Base-by-base conservation (phyloP, 2,888 invertebrate genomes). In the Cryptus armator region DNA sequence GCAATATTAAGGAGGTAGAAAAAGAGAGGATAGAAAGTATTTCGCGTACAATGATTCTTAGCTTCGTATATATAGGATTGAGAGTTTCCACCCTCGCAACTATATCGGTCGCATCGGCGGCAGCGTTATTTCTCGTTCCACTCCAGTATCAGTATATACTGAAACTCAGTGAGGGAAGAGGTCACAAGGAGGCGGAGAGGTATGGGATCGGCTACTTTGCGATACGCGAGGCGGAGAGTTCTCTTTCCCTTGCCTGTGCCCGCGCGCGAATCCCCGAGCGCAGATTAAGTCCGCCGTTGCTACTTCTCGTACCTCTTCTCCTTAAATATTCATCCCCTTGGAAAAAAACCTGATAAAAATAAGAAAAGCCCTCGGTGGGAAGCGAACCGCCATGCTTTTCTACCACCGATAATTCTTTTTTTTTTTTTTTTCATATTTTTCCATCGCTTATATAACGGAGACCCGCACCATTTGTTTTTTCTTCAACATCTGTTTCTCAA, bases 251-350 rank as follows among this genome's bases (percentile, higher is more conserved):
- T 64, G 59, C 51, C 67, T 64, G 53, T 81, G 72, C 89, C 90
- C 90, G 89, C 88, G 89, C 90, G 89, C 80, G 92, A 92, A 92
- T 95, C 95, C 95, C 95, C 92, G 93, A 94, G 94, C 95, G 94
- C 95, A 95, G 95, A 95, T 95, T 95, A 95, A 95, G 95, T 94
- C 94, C 92, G 94, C 94, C 94, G 93, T 93, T 79, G 74, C 66
- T 83, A 70, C 82, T 76, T 81, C 77, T 82, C 77, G 62, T 76
- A 64, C 68, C 71, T 82, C 75, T 32, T 76, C 78, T 81, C 94
- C 94, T 95, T 95, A 95, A 95, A 95, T 95, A 95, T 95, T 95
- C 95, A 95, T 95, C 94, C 93, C 94, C 91, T 91, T 86, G 92
- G 92, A 94, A 92, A 59, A 59, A 59, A 24, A 94, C 94, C 94